Conservation (phyloP, 2,888 invertebrate genomes). For the Metellina segmentata region DNA sequence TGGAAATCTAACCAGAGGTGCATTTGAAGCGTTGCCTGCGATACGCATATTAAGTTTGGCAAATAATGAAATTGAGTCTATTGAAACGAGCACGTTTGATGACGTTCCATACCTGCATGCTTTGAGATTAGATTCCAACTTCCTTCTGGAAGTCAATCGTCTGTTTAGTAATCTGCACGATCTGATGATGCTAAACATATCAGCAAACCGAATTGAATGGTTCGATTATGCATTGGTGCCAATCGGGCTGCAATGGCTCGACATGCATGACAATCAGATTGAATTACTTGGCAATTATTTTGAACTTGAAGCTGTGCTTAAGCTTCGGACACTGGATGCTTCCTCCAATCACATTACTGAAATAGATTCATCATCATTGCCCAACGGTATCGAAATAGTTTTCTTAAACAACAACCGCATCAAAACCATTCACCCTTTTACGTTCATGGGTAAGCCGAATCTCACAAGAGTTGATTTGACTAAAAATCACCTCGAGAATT, state of each 20-base stretch:
- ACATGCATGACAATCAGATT: conserved; percentile 93
- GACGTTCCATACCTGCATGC: conserved; percentile 88
- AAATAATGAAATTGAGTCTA: conserved; percentile 89
- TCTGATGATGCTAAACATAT: conserved; percentile 94
- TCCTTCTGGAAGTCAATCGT: conserved; percentile 89
- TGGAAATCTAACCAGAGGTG: conserved; percentile 89
- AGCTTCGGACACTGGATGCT: conserved; percentile 92
- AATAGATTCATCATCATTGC: conserved; percentile 88
- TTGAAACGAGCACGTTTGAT: conserved; percentile 91
- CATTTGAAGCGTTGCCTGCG: conserved; percentile 89
- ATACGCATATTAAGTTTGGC: conserved; percentile 90
- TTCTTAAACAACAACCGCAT: conserved; percentile 93
- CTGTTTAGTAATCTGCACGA: conserved; percentile 91
- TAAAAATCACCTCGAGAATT: conserved; percentile 93
- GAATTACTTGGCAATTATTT: conserved; percentile 90
- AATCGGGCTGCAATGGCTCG: conserved; percentile 92
- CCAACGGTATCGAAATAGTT: conserved; percentile 91
- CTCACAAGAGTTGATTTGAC: conserved; percentile 94
- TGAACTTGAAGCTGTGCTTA: conserved; percentile 89
- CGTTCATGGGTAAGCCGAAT: conserved; percentile 93
- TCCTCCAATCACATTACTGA: conserved; percentile 90
- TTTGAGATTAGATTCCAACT: conserved; percentile 92
- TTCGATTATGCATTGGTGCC: conserved; percentile 94
- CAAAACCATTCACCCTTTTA: conserved; percentile 91
- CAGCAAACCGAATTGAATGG: conserved; percentile 92